Base-by-base conservation (phyloP, 2,888 invertebrate genomes). In the Coelopa pilipes region DNA sequence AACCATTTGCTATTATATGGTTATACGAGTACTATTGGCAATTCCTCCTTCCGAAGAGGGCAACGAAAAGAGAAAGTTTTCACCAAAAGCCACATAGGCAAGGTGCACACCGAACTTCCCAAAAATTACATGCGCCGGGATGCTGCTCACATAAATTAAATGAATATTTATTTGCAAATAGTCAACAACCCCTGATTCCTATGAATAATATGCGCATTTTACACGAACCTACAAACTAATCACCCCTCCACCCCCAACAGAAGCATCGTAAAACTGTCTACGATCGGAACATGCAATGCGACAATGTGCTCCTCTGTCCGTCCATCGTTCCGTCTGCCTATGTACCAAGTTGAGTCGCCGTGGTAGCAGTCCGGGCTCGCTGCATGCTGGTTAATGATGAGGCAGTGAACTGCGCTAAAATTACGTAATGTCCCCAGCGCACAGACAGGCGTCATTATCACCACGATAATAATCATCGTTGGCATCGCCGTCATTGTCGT, bases 341-440 rank as follows among this genome's bases (percentile, higher is more conserved):
- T 67, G 45, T 15, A 9, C n/a, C 34, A 24, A 53, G 21, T 17
- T 15, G 15, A 17, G 53, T 53, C n/a, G 34, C 34, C 34, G 2
- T 4, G 15, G 24, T 46, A 9, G 10, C 10, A 15, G 11, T 45
- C 15, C 60, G 60, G 70, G 21, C 24, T 45, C 53, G 17, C 53
- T n/a, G 19, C 45, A 17, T 53, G 50, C 7, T 59, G 45, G 46
- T 55, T 46, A 70, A 10, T 70, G 70, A 70, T 62, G 62, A 70
- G 70, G 53, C 45, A 60, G 24, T 12, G 47, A 60, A 70, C 21
- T 47, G 62, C 34, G 49, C 59, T 11, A 46, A 46, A 19, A 55
- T 71, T 71, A 55, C 47, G 53, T 65, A 71, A 71, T 71, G 71
- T 65, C n/a, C 59, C 59, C 15, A 65, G 21, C 45, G 60, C 60